Evolutionary conservation across 2,113 vertebrate species (phyloP).

Genomic region (Ardeotis arabs): DNA sequence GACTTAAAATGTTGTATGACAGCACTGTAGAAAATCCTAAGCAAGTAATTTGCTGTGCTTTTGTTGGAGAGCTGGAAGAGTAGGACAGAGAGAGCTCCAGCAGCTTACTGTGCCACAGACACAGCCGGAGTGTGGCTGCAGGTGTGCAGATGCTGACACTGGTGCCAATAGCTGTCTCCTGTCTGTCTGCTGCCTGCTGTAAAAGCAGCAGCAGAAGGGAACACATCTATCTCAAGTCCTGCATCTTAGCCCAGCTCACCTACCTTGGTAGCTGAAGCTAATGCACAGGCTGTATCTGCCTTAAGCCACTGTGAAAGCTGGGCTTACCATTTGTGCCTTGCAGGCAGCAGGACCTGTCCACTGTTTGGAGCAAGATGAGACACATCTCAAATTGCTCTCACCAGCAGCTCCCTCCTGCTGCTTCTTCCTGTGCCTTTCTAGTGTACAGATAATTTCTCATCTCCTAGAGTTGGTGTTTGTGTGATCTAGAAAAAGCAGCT

Average conservation of each 20-base stretch:
- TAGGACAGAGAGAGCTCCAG: neutral
- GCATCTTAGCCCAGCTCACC: neutral
- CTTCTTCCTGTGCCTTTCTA: neutral
- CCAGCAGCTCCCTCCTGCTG: neutral
- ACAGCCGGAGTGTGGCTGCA: neutral
- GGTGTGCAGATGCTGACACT: neutral
- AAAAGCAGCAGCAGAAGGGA: neutral
- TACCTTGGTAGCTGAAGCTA: neutral
- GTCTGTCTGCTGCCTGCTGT: neutral
- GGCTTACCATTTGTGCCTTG: neutral
- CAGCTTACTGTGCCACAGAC: neutral
- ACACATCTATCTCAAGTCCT: neutral
- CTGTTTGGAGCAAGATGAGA: neutral
- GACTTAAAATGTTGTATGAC: neutral
- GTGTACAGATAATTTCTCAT: neutral
- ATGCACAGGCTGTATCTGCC: neutral
- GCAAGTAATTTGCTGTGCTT: neutral
- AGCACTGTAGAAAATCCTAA: neutral
- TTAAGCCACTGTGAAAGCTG: neutral
- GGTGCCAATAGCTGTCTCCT: neutral
- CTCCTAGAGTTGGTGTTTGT: fast-evolving
- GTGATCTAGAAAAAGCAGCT: neutral
- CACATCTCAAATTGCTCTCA: no score
- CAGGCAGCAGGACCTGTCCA: neutral
- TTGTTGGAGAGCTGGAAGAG: neutral